Evolutionary conservation across 64 coral and sea anemone species (phyloP).

Genomic region (Exaiptasia diaphana): DNA sequence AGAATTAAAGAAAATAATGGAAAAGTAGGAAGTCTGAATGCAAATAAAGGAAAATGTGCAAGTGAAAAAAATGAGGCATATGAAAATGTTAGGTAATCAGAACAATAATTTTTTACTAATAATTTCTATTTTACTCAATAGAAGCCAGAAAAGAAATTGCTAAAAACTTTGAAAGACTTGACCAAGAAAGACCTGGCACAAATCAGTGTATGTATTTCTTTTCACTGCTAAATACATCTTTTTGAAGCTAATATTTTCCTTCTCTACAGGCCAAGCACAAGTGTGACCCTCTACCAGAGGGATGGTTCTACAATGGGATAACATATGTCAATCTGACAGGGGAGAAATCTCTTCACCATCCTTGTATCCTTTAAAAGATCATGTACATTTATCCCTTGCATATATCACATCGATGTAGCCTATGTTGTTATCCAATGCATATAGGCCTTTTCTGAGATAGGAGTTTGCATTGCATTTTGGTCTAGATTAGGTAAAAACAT

Average conservation of each 20-base stretch:
- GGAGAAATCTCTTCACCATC: slow-evolving; percentile 75
- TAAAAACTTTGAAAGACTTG: slow-evolving; percentile 46
- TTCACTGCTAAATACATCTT: background rate
- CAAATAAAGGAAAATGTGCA: too few species aligned
- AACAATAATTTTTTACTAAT: too few species aligned
- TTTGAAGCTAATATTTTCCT: background rate
- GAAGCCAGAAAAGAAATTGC: slow-evolving; percentile 59
- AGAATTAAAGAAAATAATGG: too few species aligned
- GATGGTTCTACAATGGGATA: slow-evolving; percentile 88
- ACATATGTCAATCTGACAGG: slow-evolving; percentile 85
- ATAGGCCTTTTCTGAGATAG: too few species aligned
- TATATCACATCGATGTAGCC: background rate
- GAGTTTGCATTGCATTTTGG: background rate
- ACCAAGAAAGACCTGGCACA: slow-evolving; percentile 62
- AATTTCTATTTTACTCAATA: background rate
- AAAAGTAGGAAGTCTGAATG: too few species aligned
- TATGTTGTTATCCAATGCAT: background rate
- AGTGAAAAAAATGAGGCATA: too few species aligned
- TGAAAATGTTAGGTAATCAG: too few species aligned
- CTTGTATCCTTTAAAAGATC: slow-evolving; percentile 66
- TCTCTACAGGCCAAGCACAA: slow-evolving; percentile 61
- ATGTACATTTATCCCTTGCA: background rate
- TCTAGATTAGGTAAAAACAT: background rate
- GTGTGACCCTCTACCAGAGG: slow-evolving; percentile 72
- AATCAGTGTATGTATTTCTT: slow-evolving; percentile 55